Conservation (phyloP, 2,113 vertebrate genomes). For the Corythaixoides concolor region DNA sequence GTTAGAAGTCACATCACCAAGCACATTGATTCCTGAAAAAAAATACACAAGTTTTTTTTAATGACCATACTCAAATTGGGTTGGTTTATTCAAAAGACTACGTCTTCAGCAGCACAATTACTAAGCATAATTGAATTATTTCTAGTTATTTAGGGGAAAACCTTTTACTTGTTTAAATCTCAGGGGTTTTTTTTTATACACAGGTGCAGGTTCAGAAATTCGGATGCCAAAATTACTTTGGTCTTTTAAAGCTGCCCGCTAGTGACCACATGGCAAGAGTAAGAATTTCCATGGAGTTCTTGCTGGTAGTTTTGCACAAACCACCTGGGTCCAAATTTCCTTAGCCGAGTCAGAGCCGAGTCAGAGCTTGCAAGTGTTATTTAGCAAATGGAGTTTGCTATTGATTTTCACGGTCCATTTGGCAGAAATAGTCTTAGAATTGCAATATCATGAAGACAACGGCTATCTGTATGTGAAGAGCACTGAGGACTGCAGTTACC, state of each 20-base stretch:
- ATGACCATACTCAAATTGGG: background rate
- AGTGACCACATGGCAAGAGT: background rate
- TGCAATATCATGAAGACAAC: background rate
- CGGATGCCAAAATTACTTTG: background rate
- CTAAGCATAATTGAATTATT: background rate
- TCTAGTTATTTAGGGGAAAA: background rate
- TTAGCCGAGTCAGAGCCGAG: background rate
- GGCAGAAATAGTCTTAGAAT: slow-evolving; percentile 19
- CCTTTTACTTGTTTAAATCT: background rate
- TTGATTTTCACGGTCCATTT: slow-evolving; percentile 60
- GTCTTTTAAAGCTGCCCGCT: background rate
- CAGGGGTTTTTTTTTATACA: background rate
- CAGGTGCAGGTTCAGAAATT: background rate
- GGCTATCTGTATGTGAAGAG: background rate
- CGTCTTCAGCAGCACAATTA: background rate
- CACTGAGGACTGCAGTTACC: background rate
- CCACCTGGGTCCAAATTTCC: background rate
- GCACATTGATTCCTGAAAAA: background rate
- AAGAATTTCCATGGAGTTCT: background rate
- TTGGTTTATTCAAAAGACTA: background rate
- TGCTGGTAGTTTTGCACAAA: background rate
- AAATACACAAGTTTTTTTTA: background rate
- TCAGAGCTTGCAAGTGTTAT: slow-evolving; percentile 3
- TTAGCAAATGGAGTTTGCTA: slow-evolving; percentile 48
- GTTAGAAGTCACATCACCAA: background rate